A percentile compares a stretch with the other conserved stretches of the same genome.
phyloP scores from a whole-genome alignment of 1,140 invertebrate species.

The Drosophila malerkotliana region DNA sequence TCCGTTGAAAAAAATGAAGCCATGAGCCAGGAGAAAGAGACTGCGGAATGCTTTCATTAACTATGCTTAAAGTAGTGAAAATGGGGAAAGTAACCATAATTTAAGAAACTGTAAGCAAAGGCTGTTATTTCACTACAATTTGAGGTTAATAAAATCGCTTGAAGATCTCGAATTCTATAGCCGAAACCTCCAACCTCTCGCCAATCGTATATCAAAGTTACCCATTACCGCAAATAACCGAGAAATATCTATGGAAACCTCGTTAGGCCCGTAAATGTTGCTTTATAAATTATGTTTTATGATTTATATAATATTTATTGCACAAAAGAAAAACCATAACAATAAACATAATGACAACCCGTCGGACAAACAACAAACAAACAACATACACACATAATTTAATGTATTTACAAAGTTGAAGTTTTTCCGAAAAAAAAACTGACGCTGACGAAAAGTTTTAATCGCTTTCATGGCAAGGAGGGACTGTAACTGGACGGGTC shows the following conservation, averaged over 20 bases:
- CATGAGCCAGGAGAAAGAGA: slow-evolving; percentile 3
- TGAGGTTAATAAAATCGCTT: not conserved
- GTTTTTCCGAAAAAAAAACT: slow-evolving; percentile 13
- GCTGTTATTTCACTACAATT: not conserved
- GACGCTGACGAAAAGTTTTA: slow-evolving; percentile 67
- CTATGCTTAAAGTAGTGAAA: not conserved
- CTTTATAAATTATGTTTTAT: slow-evolving; percentile 73
- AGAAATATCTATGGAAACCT: slow-evolving; percentile 23
- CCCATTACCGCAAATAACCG: slow-evolving; percentile 36
- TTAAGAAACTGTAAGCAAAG: not conserved
- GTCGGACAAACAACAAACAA: slow-evolving; percentile 33
- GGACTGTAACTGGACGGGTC: not conserved
- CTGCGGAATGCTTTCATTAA: slow-evolving; percentile 20
- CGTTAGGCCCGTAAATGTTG: slow-evolving; percentile 37
- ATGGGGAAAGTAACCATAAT: not conserved
- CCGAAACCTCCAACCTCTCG: not conserved
- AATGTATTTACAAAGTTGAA: slow-evolving; percentile 68
- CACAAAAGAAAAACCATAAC: slow-evolving; percentile 62
- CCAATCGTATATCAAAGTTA: slow-evolving; percentile 29
- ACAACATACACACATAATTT: slow-evolving; percentile 41
- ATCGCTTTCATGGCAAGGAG: slow-evolving; percentile 38
- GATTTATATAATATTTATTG: slow-evolving; percentile 75
- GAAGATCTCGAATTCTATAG: not conserved
- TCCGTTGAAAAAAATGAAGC: slow-evolving; percentile 4
- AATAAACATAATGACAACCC: slow-evolving; percentile 61